Base-by-base conservation (phyloP, 2,797 vertebrate genomes). In the Eulemur mongoz region DNA sequence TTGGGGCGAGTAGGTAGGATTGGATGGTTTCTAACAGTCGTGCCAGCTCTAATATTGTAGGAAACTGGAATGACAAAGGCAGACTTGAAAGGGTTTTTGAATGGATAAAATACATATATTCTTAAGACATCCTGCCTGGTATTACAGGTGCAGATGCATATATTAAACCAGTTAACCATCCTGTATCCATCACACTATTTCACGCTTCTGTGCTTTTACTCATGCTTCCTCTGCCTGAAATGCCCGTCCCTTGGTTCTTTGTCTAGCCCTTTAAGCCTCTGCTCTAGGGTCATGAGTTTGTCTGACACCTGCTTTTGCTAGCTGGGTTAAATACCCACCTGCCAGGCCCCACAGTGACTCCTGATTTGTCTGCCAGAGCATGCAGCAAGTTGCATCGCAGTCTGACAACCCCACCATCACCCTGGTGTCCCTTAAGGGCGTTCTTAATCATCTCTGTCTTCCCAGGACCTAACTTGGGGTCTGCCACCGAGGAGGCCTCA, bases 181-280 rank as follows among this genome's bases (percentile, higher is more conserved):
- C 32, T 6, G 1, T 6, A 10, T n/a, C 32, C 30, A 20, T 48
- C 12, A 13, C 9, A 5, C 30, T 14, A 45, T 27, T 48, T 32
- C 45, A 59, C 0, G 0, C 25, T n/a, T 17, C 18, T 35, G 0
- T 45, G 13, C 12, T 61, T 61, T 76, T 4, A 6, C 61, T 35
- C n/a, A 7, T 1, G 2, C 1, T 89, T 11, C 10, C 7, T 73
- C 81, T 40, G 4, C 27, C 35, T 50, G 38, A 83, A 91, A 45
- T 12, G 18, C 7, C 32, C 7, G 0, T 7, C 11, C 10, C 4
- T 3, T 1, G 4, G 8, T 23, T 73, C 9, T 43, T 5, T n/a
- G 11, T 72, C 22, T 38, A 52, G n/a, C 75, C 18, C 52, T 65
- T 70, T 63, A 79, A 72, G 20, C 14, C 72, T 73, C 23, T 50